A percentile compares a stretch with the other conserved stretches of the same genome.
These are phyloP conservation scores for Indicator indicator DNA, from an alignment of 2,113 vertebrate species.

Conservation along the genomic window DNA sequence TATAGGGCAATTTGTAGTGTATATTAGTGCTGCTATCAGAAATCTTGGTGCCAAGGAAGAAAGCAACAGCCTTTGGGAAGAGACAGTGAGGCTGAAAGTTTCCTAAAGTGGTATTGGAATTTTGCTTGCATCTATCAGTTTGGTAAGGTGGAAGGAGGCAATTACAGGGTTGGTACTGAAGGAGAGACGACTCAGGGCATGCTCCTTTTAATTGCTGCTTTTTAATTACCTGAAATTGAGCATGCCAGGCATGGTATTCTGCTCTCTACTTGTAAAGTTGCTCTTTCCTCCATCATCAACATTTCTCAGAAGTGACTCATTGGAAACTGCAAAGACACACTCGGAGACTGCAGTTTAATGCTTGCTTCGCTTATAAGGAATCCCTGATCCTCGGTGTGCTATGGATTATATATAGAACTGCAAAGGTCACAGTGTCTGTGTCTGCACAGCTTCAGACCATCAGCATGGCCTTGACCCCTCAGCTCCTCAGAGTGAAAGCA, in stretches of 20 bases:
- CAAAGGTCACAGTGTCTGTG: not conserved
- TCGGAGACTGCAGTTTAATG: not conserved
- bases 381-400: conserved; percentile 2
- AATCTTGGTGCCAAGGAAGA: not conserved
- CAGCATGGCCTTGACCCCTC: not conserved
- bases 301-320: not conserved
- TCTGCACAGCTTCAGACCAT: not conserved
- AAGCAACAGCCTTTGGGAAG: not conserved
- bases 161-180: not conserved
- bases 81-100: not conserved
- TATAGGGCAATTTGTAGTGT: not conserved
- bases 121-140: not conserved
- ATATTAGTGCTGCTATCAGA: not conserved
- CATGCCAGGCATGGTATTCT: not conserved
- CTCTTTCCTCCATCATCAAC: not conserved
- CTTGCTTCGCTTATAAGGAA: not conserved
- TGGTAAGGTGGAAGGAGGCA: not conserved
- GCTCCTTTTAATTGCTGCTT: not conserved
- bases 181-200: not conserved
- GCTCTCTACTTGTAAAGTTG: not conserved
- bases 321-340: not conserved
- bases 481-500: not conserved
- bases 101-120: not conserved
- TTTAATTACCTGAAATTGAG: not conserved
- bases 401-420: not conserved